Base-by-base conservation (phyloP, 2,797 vertebrate species). In the Sebastes goodei region DNA sequence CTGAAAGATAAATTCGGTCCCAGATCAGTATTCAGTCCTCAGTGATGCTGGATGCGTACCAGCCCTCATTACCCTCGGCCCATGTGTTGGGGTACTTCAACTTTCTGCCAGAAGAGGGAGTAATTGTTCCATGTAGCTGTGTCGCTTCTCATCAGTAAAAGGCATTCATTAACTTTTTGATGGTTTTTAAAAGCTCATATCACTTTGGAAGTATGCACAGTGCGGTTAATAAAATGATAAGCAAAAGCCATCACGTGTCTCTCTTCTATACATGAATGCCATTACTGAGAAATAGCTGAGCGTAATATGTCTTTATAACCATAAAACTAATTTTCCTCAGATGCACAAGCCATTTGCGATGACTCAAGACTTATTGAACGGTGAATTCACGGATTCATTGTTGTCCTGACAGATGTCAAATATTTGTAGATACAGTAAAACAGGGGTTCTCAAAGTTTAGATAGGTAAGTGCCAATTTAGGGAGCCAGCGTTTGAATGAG, bases 221-320 rank as follows among this genome's bases (percentile, higher is more conserved):
- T 93, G 92, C 90, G 95, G 93, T 95, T 92, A 93, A 95, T 95
- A 94, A 95, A 95, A 94, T 80, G 65, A 89, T 89, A 90, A 92
- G 83, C 86, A 84, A 84, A 90, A 78, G 46, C 52, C 35, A 55
- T 25, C 3, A 78, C 5, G 1, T 25, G 60, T 78, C 23, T 72
- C 29, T 71, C 60, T 64, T 68, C 23, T 61, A 7, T 59, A 12
- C 4, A 55, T 11, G 7, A 2, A 65, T 23, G 2, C 7, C 20
- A 3, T 32, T 20, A 32, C 5, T 60, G 10, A 25, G 3, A 29
- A 35, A 69, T 57, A 20, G 2, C 27, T 7, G 20, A 23, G 11
- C 5, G 2, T 0, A n/a, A 14, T 10, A 20, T 20, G 9, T 71
- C 12, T 53, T 23, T 0, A 23, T 49, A 32, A 53, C 14, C 7